Percentiles rank a stretch among this genome's conserved stretches.
These are phyloP conservation scores for Pocillopora verrucosa DNA, from an alignment of 64 coral and sea anemone genomes.

Conservation along the genomic window DNA sequence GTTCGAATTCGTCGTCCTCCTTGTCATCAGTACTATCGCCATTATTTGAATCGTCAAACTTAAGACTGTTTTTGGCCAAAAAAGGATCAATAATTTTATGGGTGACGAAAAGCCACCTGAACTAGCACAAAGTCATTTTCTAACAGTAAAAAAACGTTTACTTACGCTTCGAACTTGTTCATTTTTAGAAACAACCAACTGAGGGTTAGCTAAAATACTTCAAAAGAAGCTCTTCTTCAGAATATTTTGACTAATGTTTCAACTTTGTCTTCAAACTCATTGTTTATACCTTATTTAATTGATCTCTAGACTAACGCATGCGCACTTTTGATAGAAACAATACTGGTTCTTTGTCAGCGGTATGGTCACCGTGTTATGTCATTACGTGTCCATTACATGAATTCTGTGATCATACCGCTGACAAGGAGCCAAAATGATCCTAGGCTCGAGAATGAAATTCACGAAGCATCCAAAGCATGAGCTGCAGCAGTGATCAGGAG, in stretches of 20 bases:
- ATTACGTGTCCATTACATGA: too few relatives aligned
- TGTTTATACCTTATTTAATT: too few relatives aligned
- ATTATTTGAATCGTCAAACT: conserved; percentile 94
- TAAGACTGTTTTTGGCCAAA: conserved; percentile 39
- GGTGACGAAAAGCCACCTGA: background rate
- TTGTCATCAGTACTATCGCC: conserved; percentile 92
- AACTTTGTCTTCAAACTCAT: too few relatives aligned
- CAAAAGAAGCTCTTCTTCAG: background rate
- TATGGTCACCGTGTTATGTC: too few relatives aligned
- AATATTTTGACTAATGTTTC: too few relatives aligned
- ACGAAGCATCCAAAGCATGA: conserved; percentile 41
- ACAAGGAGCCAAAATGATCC: too few relatives aligned
- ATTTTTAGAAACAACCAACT: conserved; percentile 59
- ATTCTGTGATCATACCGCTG: too few relatives aligned
- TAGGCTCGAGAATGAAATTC: too few relatives aligned
- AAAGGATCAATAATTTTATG: background rate
- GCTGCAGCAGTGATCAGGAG: conserved; percentile 84
- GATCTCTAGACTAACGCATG: too few relatives aligned
- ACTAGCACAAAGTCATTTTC: background rate
- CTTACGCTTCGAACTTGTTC: conserved; percentile 99
- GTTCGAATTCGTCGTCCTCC: conserved; percentile 82
- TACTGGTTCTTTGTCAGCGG: too few relatives aligned
- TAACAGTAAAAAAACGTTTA: conserved; percentile 1
- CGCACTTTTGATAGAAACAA: too few relatives aligned
- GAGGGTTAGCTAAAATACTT: background rate